Evolutionary conservation across 2,888 invertebrate species (phyloP), one percentile per base, ranked within the genome.

Genomic region (Macropis europaea): DNA sequence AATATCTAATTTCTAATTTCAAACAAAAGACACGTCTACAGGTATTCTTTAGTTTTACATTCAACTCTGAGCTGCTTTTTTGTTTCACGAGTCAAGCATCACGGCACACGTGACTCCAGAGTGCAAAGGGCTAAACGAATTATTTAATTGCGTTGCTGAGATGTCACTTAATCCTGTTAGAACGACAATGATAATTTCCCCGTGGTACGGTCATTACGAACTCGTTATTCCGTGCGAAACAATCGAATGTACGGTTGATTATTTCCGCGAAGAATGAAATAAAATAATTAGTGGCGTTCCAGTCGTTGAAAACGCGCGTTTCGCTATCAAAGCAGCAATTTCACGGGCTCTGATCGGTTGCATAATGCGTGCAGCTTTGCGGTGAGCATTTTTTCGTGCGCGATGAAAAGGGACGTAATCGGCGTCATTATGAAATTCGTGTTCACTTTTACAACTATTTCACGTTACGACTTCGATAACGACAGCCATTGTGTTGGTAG

Each of bases 341-440:
- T 75, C 60, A 67, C 47, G 54, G 61, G 30, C n/a, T 15, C n/a
- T 47, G 66, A 56, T 60, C 53, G 30, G n/a, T 73, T 57, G 36
- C 69, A 32, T 53, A 64, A 73, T 34, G 52, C 13, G 11, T 11
- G 30, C 7, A n/a, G n/a, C 42, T 45, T 53, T 47, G 32, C 38
- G 42, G 26, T n/a, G 11, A 22, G 11, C 4, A 9, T 40, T 47
- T 50, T 40, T 38, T 24, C 48, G 24, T 4, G 3, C 47, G n/a
- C 9, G 26, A 54, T 40, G 17, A 17, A 53, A 53, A 61, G 1
- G n/a, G 6, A n/a, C 6, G 30, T 57, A 69, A 73, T 34, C 60
- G 52, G 15, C 19, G 32, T 1, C n/a, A 38, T 67, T 61, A 38
- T 34, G 59, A 69, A 69, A 61, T 53, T 30, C 34, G 28, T 34